Evolutionary conservation across 2,888 invertebrate species (phyloP).

Genomic region (Cotesia congregata): DNA sequence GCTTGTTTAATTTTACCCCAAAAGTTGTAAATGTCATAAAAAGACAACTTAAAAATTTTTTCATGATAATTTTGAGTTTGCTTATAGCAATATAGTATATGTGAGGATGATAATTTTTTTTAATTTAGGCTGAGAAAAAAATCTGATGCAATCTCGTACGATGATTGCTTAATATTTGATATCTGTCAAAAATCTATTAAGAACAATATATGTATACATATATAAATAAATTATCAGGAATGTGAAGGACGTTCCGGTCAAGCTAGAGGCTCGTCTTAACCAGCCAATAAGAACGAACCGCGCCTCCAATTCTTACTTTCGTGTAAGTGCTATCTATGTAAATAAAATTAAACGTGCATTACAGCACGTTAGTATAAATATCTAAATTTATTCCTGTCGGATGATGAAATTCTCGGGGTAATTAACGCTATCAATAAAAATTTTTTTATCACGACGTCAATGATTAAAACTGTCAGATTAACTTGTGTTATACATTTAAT

Average conservation of each 20-base stretch:
- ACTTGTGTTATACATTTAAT: slow-evolving; percentile 12
- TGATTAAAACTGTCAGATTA: background rate
- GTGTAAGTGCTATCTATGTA: slow-evolving; percentile 16
- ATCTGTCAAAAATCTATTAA: too few relatives aligned
- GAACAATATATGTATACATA: background rate
- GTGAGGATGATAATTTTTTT: too few relatives aligned
- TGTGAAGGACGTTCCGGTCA: slow-evolving; percentile 60
- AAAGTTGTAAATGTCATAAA: too few relatives aligned
- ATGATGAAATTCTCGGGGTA: slow-evolving; percentile 23
- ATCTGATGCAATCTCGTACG: too few relatives aligned
- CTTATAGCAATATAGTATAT: too few relatives aligned
- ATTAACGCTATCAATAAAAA: slow-evolving; percentile 4
- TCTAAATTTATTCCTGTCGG: background rate
- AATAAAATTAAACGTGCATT: background rate
- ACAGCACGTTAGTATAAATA: background rate
- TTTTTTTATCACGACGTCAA: background rate
- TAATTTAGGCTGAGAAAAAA: too few relatives aligned
- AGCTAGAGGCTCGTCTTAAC: slow-evolving; percentile 60
- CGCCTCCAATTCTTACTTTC: slow-evolving; percentile 22
- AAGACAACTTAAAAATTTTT: too few relatives aligned
- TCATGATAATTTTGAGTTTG: too few relatives aligned
- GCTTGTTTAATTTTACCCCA: too few relatives aligned
- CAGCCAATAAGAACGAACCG: slow-evolving; percentile 53
- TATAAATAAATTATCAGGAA: slow-evolving; percentile 48
- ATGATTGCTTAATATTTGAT: too few relatives aligned